Conservation (phyloP, 1,140 invertebrate genomes). For the Zaprionus tsacasi region DNA sequence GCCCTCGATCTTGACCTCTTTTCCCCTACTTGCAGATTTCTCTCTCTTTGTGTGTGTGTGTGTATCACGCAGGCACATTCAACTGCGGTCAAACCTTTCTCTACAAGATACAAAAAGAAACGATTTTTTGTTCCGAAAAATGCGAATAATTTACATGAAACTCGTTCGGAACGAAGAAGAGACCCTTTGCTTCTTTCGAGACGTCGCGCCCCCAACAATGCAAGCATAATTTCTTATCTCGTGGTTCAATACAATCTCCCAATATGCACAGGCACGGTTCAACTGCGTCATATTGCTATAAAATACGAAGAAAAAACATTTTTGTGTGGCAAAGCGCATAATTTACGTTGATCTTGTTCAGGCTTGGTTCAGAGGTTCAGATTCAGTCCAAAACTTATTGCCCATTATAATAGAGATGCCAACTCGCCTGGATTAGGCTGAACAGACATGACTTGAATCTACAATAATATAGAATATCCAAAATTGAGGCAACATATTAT, state of each 20-base stretch:
- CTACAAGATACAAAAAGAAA: slow-evolving; percentile 61
- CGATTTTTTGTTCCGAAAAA: slow-evolving; percentile 47
- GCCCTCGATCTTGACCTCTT: slow-evolving; percentile 11
- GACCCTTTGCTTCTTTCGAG: neutral
- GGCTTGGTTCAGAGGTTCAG: slow-evolving; percentile 10
- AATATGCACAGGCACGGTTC: slow-evolving; percentile 74
- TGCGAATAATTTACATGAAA: slow-evolving; percentile 53
- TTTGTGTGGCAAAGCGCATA: slow-evolving; percentile 55
- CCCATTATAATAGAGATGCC: slow-evolving; percentile 6
- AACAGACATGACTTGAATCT: slow-evolving; percentile 15
- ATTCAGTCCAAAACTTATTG: slow-evolving; percentile 23
- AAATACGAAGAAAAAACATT: slow-evolving; percentile 64
- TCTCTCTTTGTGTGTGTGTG: neutral
- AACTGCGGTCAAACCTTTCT: slow-evolving; percentile 52
- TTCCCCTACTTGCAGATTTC: slow-evolving; percentile 13
- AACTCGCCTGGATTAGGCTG: slow-evolving; percentile 6
- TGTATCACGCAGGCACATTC: slow-evolving; percentile 60
- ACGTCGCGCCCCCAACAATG: neutral
- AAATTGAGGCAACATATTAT: slow-evolving; percentile 33
- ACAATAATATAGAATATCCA: slow-evolving; percentile 54
- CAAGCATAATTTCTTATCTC: neutral
- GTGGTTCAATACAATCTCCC: slow-evolving; percentile 17
- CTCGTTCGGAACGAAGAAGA: slow-evolving; percentile 5
- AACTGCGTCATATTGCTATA: slow-evolving; percentile 77
- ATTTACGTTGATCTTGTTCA: slow-evolving; percentile 33